These are phyloP conservation scores for Homarus americanus DNA, from an alignment of 1,140 invertebrate species.

Conservation along the genomic window DNA sequence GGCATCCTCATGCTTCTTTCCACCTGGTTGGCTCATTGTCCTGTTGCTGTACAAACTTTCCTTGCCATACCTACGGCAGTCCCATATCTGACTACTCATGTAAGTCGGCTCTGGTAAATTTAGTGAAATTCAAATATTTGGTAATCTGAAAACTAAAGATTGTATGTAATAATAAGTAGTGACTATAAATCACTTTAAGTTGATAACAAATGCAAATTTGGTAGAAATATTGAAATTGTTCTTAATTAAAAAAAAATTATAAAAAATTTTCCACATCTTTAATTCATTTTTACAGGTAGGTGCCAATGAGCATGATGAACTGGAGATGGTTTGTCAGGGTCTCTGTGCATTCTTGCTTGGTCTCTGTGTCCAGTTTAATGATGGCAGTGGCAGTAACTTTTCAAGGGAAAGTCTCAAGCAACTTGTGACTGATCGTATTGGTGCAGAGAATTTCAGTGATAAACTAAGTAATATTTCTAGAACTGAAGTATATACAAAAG, in stretches of 20 bases:
- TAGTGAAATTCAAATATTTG: too few species aligned
- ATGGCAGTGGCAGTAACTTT: slow-evolving; percentile 89
- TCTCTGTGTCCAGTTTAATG: slow-evolving; percentile 94
- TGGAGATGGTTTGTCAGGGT: slow-evolving; percentile 92
- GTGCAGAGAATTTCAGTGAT: slow-evolving; percentile 92
- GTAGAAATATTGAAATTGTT: too few species aligned
- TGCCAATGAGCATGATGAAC: slow-evolving; percentile 85
- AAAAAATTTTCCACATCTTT: too few species aligned
- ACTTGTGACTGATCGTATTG: slow-evolving; percentile 94
- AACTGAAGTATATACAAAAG: slow-evolving; percentile 93
- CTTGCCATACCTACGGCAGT: slow-evolving; percentile 91
- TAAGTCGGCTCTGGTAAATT: slow-evolving; percentile 80
- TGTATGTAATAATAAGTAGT: too few species aligned
- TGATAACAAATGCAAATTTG: too few species aligned
- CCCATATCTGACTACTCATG: slow-evolving; percentile 89
- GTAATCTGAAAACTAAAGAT: too few species aligned
- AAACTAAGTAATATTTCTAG: slow-evolving; percentile 91
- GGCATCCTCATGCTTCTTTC: slow-evolving; percentile 94
- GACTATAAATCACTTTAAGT: too few species aligned
- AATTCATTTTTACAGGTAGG: slow-evolving; percentile 68
- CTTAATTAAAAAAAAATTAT: too few species aligned
- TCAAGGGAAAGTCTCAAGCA: slow-evolving; percentile 89
- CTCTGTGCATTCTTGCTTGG: slow-evolving; percentile 96
- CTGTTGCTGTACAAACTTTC: slow-evolving; percentile 90
- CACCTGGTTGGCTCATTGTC: slow-evolving; percentile 93